Evolutionary conservation across 2,113 vertebrate genomes (phyloP).

Genomic region (Potamarius usumacintae): DNA sequence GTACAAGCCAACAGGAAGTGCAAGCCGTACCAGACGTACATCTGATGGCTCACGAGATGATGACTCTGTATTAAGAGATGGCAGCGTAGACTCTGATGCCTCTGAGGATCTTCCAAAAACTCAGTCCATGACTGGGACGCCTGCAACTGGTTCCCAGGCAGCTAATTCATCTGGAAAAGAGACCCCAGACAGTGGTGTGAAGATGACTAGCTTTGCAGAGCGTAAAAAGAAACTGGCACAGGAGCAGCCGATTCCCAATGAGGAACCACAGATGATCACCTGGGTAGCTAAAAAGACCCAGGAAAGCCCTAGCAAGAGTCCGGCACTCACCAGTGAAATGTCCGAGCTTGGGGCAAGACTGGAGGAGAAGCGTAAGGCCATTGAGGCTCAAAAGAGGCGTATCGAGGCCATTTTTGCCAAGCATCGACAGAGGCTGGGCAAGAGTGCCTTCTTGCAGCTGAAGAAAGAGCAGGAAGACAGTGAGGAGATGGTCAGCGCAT

Average conservation of each 20-base stretch:
- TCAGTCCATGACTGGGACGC: constrained; percentile 69
- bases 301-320: constrained; percentile 77
- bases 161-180: constrained; percentile 50
- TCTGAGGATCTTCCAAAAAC: constrained; percentile 77
- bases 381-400: constrained; percentile 90
- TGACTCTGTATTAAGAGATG: constrained; percentile 79
- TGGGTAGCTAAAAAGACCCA: constrained; percentile 70
- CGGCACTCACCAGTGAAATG: constrained; percentile 84
- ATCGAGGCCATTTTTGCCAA: constrained; percentile 93
- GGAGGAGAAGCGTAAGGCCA: constrained; percentile 88
- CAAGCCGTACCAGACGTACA: constrained; percentile 64
- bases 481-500: constrained; percentile 52
- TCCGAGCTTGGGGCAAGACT: constrained; percentile 80
- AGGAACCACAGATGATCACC: constrained; percentile 62
- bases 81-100: constrained; percentile 80
- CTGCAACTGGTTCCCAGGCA: constrained; percentile 44
- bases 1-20: constrained; percentile 61
- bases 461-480: constrained; percentile 72
- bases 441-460: constrained; percentile 85
- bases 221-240: constrained; percentile 80
- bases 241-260: constrained; percentile 63
- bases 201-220: constrained; percentile 92
- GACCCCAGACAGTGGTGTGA: constrained; percentile 75
- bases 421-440: constrained; percentile 86
- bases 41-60: constrained; percentile 78